Conservation (phyloP, 2,797 vertebrate species). For the Aphelocoma californica region DNA sequence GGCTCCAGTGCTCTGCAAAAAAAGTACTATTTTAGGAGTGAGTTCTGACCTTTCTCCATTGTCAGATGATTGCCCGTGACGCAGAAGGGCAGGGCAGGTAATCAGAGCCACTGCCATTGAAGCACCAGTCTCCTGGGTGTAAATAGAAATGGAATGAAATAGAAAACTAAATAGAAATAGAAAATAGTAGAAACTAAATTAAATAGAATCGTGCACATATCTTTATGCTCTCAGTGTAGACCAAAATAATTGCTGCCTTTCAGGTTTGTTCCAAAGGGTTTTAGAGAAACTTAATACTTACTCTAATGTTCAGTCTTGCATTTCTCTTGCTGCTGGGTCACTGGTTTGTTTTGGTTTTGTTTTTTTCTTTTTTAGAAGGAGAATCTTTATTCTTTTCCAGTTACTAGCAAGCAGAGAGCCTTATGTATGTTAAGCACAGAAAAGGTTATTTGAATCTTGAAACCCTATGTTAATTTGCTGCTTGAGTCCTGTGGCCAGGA, state of each 20-base stretch:
- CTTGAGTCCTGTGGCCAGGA: background rate
- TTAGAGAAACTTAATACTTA: background rate
- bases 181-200: background rate
- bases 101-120: background rate
- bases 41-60: background rate
- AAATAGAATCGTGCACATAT: background rate
- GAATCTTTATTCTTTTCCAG: background rate
- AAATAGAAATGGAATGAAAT: background rate
- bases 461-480: background rate
- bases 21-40: background rate
- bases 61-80: background rate
- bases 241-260: background rate
- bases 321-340: background rate
- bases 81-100: background rate
- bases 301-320: background rate
- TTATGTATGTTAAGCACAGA: background rate
- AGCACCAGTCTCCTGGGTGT: background rate
- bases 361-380: background rate
- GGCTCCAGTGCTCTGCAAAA: background rate
- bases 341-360: background rate
- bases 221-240: background rate
- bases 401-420: background rate
- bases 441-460: background rate
- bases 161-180: background rate
- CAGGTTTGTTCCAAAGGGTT: background rate